These are phyloP conservation scores for Eupithecia inturbata DNA, from an alignment of 2,888 invertebrate genomes.

Conservation along the genomic window DNA sequence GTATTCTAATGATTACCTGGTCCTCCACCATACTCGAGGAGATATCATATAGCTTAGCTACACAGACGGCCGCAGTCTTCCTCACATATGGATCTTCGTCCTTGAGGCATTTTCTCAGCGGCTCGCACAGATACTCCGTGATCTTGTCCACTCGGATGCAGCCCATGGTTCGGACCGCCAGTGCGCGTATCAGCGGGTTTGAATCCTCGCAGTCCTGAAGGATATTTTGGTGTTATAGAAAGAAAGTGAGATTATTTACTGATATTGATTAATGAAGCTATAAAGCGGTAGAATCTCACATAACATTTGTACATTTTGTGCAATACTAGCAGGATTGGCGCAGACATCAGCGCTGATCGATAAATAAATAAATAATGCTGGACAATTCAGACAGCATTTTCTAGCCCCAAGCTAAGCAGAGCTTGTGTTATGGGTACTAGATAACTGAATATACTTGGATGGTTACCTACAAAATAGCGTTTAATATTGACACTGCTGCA, in stretches of 20 bases:
- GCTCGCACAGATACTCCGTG: conserved; percentile 99
- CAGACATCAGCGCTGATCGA: too few species aligned
- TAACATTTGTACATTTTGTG: conserved; percentile 6
- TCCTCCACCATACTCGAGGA: conserved; percentile 88
- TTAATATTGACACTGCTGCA: too few species aligned
- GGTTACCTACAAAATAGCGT: too few species aligned
- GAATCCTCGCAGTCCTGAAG: conserved; percentile 99
- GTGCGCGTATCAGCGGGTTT: conserved; percentile 98
- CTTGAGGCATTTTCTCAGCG: conserved; percentile 95
- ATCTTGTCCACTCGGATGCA: conserved; percentile 99
- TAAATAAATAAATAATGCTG: too few species aligned
- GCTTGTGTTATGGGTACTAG: too few species aligned
- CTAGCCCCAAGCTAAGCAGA: too few species aligned
- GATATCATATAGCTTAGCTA: conserved; percentile 99
- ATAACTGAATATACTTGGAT: too few species aligned
- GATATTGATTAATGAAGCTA: conserved; percentile 63
- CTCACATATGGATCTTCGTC: conserved; percentile 99
- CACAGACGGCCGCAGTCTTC: conserved; percentile 99
- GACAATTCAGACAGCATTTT: too few species aligned
- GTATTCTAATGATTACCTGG: conserved; percentile 57
- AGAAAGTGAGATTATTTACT: conserved; percentile 22
- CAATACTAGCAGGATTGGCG: not conserved
- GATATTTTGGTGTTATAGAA: conserved; percentile 19
- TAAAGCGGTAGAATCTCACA: conserved; percentile 42
- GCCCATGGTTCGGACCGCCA: conserved; percentile 99